phyloP scores from a whole-genome alignment of 2,797 vertebrate genomes.

The Silurus aristotelis region DNA sequence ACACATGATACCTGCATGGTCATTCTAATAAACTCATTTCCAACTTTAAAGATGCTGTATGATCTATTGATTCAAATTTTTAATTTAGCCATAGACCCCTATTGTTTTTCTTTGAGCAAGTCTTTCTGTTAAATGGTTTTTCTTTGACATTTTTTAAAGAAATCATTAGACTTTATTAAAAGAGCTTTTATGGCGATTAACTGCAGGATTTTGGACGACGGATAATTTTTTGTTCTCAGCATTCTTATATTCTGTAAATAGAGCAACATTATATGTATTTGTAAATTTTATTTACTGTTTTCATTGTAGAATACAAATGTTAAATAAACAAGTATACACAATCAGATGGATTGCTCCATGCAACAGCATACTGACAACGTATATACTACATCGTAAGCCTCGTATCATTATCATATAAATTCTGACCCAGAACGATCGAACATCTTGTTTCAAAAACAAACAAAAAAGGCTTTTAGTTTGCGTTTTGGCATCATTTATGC shows the following conservation, averaged over 20 bases:
- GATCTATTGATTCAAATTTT: background rate
- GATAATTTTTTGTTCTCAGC: background rate
- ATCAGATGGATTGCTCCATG: no score
- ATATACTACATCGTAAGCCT: no score
- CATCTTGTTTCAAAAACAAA: slow-evolving; percentile 15
- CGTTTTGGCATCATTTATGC: background rate
- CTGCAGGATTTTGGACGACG: background rate
- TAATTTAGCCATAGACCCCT: no score
- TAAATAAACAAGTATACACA: no score
- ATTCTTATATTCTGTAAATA: slow-evolving; percentile 13
- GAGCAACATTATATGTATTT: no score
- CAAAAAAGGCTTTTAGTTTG: slow-evolving; percentile 7
- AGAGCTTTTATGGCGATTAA: slow-evolving; percentile 4
- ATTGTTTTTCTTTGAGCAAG: background rate
- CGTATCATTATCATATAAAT: background rate
- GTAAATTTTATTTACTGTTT: no score
- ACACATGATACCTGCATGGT: no score
- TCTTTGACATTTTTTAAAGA: background rate
- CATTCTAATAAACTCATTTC: no score
- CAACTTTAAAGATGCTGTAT: background rate
- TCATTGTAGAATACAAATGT: no score
- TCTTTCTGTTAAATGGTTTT: slow-evolving; percentile 3
- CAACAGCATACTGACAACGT: no score
- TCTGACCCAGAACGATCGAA: slow-evolving; percentile 4
- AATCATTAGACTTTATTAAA: background rate